These are phyloP conservation scores for Atrina japonica DNA, from an alignment of 2,888 invertebrate genomes.

Conservation along the genomic window DNA sequence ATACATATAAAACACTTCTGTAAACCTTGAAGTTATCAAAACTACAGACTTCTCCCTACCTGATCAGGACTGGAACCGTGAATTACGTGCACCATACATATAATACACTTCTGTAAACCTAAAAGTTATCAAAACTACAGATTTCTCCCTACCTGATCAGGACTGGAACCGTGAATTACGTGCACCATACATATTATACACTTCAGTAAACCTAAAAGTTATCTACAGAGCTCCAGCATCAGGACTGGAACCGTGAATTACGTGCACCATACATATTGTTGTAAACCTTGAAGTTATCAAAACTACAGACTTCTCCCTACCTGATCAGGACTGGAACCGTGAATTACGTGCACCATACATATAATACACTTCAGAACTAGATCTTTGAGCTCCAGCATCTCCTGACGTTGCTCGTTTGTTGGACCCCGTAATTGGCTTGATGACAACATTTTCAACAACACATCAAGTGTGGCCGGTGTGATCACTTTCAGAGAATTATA, in stretches of 20 bases:
- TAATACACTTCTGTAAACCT: slow-evolving; percentile 84
- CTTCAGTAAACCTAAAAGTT: too few relatives aligned
- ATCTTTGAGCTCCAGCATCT: slow-evolving; percentile 80
- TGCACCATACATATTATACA: slow-evolving; percentile 84
- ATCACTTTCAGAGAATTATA: slow-evolving; percentile 85
- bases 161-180: slow-evolving; percentile 83
- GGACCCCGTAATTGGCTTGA: slow-evolving; percentile 66
- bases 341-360: slow-evolving; percentile 83
- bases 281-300: too few relatives aligned
- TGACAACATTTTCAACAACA: slow-evolving; percentile 83
- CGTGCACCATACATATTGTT: slow-evolving; percentile 83
- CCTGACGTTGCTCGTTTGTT: slow-evolving; percentile 67
- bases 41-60: too few relatives aligned
- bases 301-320: too few relatives aligned
- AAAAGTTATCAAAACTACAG: too few relatives aligned
- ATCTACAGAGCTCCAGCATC: slow-evolving; percentile 74
- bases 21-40: too few relatives aligned
- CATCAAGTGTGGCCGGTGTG: slow-evolving; percentile 85
- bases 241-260: slow-evolving; percentile 83
- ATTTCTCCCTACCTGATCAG: too few relatives aligned
- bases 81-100: slow-evolving; percentile 83
- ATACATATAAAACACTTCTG: too few relatives aligned
- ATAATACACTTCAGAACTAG: slow-evolving; percentile 83
- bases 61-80: slow-evolving; percentile 83
- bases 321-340: slow-evolving; percentile 83